Evolutionary conservation across 2,888 invertebrate genomes (phyloP).

Genomic region (Thumatha senex): DNA sequence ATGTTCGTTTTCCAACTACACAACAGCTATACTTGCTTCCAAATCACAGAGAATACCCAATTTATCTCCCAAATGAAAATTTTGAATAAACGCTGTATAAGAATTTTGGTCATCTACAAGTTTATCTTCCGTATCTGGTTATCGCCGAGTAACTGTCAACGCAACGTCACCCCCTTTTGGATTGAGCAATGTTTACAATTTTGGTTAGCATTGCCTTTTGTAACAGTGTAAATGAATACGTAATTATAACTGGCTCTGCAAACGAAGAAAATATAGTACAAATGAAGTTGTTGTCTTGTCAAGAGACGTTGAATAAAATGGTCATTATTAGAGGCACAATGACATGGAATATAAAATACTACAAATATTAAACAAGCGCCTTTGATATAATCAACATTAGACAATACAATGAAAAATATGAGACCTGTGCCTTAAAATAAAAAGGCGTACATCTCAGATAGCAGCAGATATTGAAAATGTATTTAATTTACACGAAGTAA

Average conservation of each 20-base stretch:
- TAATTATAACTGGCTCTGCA: slow-evolving; percentile 10
- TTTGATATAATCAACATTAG: too few species aligned
- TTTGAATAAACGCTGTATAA: not conserved
- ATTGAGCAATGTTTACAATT: slow-evolving; percentile 64
- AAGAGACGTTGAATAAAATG: too few species aligned
- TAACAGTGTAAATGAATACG: slow-evolving; percentile 22
- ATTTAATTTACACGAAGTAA: too few species aligned
- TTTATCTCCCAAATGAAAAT: not conserved
- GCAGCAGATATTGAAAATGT: too few species aligned
- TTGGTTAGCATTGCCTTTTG: slow-evolving; percentile 32
- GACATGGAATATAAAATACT: too few species aligned
- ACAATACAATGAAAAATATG: too few species aligned
- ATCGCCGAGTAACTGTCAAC: slow-evolving; percentile 52
- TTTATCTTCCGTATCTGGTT: slow-evolving; percentile 56
- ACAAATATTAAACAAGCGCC: too few species aligned
- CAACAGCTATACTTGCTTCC: slow-evolving; percentile 5
- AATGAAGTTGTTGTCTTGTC: not conserved
- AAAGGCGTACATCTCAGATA: too few species aligned
- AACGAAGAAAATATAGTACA: not conserved
- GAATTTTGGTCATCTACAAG: slow-evolving; percentile 30
- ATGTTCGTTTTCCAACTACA: not conserved
- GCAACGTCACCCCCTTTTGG: slow-evolving; percentile 40
- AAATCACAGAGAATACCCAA: slow-evolving; percentile 4
- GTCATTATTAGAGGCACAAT: too few species aligned
- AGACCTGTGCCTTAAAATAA: too few species aligned